Evolutionary conservation across 1,140 invertebrate species (phyloP).

Genomic region (Centruroides vittatus): DNA sequence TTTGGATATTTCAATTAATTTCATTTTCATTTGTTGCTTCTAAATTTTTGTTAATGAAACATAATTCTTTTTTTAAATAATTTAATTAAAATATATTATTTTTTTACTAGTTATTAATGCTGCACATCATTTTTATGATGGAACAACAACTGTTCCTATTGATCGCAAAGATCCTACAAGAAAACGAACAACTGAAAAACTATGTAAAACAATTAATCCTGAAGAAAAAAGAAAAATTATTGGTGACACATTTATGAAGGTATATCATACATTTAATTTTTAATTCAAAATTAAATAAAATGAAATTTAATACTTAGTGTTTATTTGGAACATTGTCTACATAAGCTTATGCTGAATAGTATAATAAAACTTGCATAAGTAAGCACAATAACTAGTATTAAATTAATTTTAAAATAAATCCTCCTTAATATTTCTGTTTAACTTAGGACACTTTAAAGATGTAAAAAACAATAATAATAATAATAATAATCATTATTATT

Average conservation of each 20-base stretch:
- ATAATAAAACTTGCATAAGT: too few relatives aligned
- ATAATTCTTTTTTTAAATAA: background rate
- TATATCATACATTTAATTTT: slow-evolving; percentile 20
- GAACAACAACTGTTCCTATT: slow-evolving; percentile 58
- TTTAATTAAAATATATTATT: background rate
- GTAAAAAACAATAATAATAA: too few relatives aligned
- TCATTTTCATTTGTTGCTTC: background rate
- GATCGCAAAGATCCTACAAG: slow-evolving; percentile 40
- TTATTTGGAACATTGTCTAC: too few relatives aligned
- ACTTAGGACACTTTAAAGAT: too few relatives aligned
- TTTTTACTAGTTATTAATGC: slow-evolving; percentile 32
- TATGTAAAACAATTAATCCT: slow-evolving; percentile 73
- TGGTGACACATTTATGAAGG: slow-evolving; percentile 91
- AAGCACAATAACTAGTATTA: too few relatives aligned
- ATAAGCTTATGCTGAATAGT: too few relatives aligned
- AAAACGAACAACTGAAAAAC: slow-evolving; percentile 62
- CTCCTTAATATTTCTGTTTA: too few relatives aligned
- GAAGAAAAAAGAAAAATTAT: slow-evolving; percentile 98
- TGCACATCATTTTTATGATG: slow-evolving; percentile 39
- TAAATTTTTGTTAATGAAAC: background rate
- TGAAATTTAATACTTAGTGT: too few relatives aligned
- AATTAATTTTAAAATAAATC: too few relatives aligned
- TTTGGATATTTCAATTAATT: slow-evolving; percentile 7
- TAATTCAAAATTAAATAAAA: too few relatives aligned
- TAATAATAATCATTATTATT: too few relatives aligned